Evolutionary conservation across 92 coral and sea anemone species (phyloP), one percentile per base, ranked within the genome.

Genomic region (Phenganax stokvisi): DNA sequence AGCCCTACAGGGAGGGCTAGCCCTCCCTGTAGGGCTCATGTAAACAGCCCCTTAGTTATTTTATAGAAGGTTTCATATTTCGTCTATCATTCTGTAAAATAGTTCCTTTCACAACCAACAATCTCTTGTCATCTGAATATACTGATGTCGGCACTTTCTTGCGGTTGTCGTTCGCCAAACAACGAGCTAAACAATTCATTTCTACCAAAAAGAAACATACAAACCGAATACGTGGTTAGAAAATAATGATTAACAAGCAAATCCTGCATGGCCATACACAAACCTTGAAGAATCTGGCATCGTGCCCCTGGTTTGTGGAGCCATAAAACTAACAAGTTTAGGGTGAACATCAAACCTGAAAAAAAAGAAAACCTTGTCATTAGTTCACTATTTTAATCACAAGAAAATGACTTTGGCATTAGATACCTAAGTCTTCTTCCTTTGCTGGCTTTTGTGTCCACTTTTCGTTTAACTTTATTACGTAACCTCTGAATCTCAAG

Each of bases 391-490:
- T 37, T 37, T 20, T 20, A 51, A 0, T 30, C 63, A 63, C 51
- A n/a, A 75, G 51, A 10, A 54, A 68, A 8, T 56, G 52, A 54
- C 57, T 12, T 0, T 68, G 3, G 52, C 56, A 37, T 44, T 56
- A 56, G 30, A 56, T 55, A 96, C 97, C 97, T 86, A 69, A 94
- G 63, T 72, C 91, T 89, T 76, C 98, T 77, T 54, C 98, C 98
- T 84, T 94, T 94, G 55, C 98, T 94, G 10, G 97, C 98, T 61
- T 86, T 92, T 0, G 96, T 94, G 85, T 94, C 98, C 16, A 94
- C 83, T 65, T 90, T 90, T 76, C 83, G 81, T 87, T 94, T 94
- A 16, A 92, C 90, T 78, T 94, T 94, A 64, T 90, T 84, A 68
- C 98, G 85, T 29, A 94, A 90, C 47, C 89, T 89, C 84, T 94